Conservation (phyloP, 2,113 vertebrate species). For the Litocranius walleri region DNA sequence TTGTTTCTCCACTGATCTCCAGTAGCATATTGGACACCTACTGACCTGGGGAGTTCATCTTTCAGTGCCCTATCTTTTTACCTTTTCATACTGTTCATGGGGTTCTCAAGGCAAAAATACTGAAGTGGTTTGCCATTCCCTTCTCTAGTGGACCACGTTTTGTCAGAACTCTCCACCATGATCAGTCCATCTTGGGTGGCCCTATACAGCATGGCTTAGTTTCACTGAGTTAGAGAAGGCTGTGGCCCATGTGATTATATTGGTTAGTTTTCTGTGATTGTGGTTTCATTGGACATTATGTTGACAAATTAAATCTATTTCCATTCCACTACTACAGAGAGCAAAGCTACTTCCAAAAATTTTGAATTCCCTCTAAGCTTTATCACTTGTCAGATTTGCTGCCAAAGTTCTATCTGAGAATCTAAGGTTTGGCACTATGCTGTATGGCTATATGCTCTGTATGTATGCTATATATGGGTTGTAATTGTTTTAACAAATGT, state of each 20-base stretch:
- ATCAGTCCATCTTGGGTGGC: background rate
- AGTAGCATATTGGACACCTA: background rate
- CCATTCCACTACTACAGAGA: background rate
- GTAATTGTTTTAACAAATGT: background rate
- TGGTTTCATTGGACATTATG: background rate
- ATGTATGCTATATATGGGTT: background rate
- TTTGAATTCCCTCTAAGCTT: background rate
- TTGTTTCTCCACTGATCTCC: background rate
- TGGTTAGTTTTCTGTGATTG: background rate
- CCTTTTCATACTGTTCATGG: background rate
- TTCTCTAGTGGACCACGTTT: background rate
- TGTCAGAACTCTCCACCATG: background rate
- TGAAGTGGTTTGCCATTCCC: background rate
- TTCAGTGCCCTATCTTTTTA: background rate
- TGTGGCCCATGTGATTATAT: background rate
- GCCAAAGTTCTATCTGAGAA: background rate
- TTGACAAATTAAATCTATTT: constrained; percentile 4
- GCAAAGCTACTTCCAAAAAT: background rate
- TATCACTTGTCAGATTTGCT: background rate
- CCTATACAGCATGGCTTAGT: background rate
- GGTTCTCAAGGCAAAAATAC: background rate
- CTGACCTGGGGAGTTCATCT: background rate
- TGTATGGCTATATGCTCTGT: background rate
- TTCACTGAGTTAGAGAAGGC: background rate
- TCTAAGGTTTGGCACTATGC: background rate